These are phyloP conservation scores for Loriculus beryllinus DNA, from an alignment of 2,797 vertebrate genomes.

Conservation along the genomic window DNA sequence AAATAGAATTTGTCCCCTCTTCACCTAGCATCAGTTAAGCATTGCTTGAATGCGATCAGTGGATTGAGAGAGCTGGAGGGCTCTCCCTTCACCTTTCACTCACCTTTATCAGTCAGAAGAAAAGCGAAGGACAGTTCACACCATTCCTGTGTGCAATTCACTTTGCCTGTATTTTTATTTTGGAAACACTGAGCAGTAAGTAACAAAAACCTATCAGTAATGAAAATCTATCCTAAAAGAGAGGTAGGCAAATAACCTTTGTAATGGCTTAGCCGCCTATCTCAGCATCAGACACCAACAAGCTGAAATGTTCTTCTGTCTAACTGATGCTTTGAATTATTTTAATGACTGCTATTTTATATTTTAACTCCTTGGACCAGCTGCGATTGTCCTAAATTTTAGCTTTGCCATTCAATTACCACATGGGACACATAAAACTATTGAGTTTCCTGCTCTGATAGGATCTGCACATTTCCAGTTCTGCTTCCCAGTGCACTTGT, in stretches of 20 bases:
- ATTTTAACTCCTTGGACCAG: background rate
- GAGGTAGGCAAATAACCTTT: background rate
- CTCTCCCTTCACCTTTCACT: background rate
- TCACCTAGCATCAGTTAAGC: background rate
- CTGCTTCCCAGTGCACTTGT: background rate
- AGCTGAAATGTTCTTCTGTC: background rate
- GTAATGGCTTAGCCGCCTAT: background rate
- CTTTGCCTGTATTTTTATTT: background rate
- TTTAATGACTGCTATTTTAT: background rate
- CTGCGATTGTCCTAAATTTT: background rate
- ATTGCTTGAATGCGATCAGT: background rate
- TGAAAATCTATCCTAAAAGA: background rate
- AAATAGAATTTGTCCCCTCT: background rate
- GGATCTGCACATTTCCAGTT: background rate
- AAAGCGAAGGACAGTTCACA: background rate
- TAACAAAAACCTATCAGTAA: background rate
- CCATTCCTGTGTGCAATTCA: background rate
- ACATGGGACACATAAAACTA: background rate
- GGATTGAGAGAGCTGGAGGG: background rate
- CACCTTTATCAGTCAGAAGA: background rate
- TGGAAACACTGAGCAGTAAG: background rate
- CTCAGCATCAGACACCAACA: background rate
- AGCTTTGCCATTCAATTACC: background rate
- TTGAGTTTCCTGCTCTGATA: background rate
- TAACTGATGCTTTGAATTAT: background rate